Conservation (phyloP, 2,113 vertebrate species). For the Eretmochelys imbricata region DNA sequence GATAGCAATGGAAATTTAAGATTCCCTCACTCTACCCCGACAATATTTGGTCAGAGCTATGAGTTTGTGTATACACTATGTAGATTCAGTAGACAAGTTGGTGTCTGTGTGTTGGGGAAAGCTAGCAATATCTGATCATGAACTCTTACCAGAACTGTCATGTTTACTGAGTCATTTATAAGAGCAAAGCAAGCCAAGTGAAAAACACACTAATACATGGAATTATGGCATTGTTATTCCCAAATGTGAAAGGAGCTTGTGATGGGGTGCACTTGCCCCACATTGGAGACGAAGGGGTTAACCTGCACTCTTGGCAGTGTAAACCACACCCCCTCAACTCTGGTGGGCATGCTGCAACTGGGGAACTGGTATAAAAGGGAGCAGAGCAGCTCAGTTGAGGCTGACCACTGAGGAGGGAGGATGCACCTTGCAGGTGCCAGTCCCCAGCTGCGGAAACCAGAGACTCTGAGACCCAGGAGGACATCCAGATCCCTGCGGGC, state of each 20-base stretch:
- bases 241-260: neutral
- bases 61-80: rapidly evolving
- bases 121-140: neutral
- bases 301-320: too few species aligned
- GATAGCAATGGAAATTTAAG: neutral
- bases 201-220: neutral
- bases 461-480: too few species aligned
- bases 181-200: neutral
- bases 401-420: too few species aligned
- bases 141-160: neutral
- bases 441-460: too few species aligned
- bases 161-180: neutral
- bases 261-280: too few species aligned
- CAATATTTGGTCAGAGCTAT: neutral
- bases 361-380: too few species aligned
- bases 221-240: neutral
- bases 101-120: neutral
- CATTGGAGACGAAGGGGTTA: too few species aligned
- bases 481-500: too few species aligned
- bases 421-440: too few species aligned
- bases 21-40: neutral
- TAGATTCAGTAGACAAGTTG: neutral
- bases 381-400: too few species aligned
- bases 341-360: too few species aligned
- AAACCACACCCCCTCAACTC: too few species aligned